Evolutionary conservation across 2,113 vertebrate genomes (phyloP).

Genomic region (Cygnus atratus): DNA sequence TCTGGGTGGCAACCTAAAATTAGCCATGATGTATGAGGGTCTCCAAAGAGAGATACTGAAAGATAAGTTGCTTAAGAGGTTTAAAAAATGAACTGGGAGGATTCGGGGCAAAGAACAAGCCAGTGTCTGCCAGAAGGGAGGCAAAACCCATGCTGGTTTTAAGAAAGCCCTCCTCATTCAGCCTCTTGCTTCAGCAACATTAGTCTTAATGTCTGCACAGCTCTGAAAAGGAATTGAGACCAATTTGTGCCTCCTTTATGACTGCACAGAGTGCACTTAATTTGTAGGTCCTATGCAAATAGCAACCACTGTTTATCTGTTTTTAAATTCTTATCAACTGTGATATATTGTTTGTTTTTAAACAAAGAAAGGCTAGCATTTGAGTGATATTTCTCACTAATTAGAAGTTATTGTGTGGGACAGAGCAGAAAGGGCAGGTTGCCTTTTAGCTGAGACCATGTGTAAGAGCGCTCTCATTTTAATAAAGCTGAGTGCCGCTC

Average conservation of each 20-base stretch:
- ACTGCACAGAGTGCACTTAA: neutral
- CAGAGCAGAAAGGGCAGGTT: neutral
- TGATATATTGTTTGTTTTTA: neutral
- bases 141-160: neutral
- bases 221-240: neutral
- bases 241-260: neutral
- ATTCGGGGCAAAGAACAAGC: neutral
- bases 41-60: conserved; percentile 31
- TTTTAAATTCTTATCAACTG: neutral
- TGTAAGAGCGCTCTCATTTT: neutral
- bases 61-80: conserved; percentile 5
- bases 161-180: neutral
- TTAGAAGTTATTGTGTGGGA: neutral
- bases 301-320: neutral
- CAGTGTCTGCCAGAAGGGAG: neutral
- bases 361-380: neutral
- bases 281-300: neutral
- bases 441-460: neutral
- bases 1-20: conserved; percentile 35
- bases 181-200: neutral
- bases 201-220: neutral
- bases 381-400: neutral
- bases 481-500: neutral
- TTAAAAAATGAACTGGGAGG: conserved; percentile 5
- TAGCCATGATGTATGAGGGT: neutral